Base-by-base conservation (phyloP, 2,888 invertebrate species). In the Tenthredo mesomela region DNA sequence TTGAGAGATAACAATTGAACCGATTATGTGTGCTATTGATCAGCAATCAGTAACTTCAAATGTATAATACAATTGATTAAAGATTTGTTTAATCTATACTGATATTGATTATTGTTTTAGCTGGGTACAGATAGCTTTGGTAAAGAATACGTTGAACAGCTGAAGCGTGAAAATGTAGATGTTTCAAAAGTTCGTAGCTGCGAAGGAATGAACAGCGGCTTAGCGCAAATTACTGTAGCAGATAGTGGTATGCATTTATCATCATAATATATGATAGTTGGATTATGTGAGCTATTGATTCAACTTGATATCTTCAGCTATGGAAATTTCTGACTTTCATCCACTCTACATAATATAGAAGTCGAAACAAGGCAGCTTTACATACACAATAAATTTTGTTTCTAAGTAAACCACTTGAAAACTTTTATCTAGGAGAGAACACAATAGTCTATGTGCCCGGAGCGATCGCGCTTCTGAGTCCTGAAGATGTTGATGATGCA, bases 401-500 rank as follows among this genome's bases (percentile, higher is more conserved):
- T 25, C n/a, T 2, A 40, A 43, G 73, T 73, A 25, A 33, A 37
- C 9, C 29, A 29, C 9, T 77, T 50, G 9, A 25, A 37, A 80
- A 18, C 25, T 67, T 82, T 43, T 73, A 86, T 91, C 25, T 88
- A 96, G 96, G 98, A 50, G 97, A 98, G 92, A 99, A 99, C 93
- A 96, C 97, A 92, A 99, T 99, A 88, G 96, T 99, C 0, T 97
- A 99, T 88, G 97, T 98, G 0, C 95, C 96, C 83, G 99, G 99
- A 58, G 97, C 99, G 0, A 99, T 99, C 93, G 94, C 95, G 84
- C 91, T 94, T 84, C 93, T 99, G 25, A 94, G 94, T 84, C 91
- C 93, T 37, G 89, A 94, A 21, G 97, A 98, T 93, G 95, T 98
- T 0, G 91, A 94, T 21, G 91, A 93, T 29, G 96, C 97, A 6